Evolutionary conservation across 2,113 vertebrate species (phyloP), one percentile per base, ranked within the genome.

Genomic region (Typhlomys cinereus): DNA sequence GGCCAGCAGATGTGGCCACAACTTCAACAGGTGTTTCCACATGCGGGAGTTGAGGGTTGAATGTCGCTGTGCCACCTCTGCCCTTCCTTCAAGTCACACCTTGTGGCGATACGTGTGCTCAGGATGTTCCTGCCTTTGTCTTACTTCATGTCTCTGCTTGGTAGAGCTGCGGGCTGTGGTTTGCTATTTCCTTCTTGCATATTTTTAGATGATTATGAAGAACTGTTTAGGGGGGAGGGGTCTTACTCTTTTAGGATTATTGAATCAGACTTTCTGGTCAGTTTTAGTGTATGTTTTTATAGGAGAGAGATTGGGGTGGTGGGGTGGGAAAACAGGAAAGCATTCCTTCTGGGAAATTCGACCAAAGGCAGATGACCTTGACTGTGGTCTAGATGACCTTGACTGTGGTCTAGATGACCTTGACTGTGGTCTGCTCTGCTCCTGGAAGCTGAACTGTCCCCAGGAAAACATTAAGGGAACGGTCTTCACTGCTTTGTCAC

Each of bases 401-500:
- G n/a, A n/a, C n/a, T n/a, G n/a, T n/a, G n/a, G n/a, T n/a, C n/a
- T n/a, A 97, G 96, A 88, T 98, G 97, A 98, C 97, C 97, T 98
- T 98, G 97, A 93, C 96, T 97, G 97, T 97, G 92, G 96, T 98
- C 95, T 95, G 90, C 89, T 97, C 97, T 98, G 96, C 97, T 96
- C 96, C 73, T 67, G 95, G 96, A 96, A 97, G 95, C 97, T 97
- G 96, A 97, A 97, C 96, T 97, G 98, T 97, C 81, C 98, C 96
- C 96, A 0, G 97, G 98, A 98, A 97, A 97, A 97, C 96, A 98
- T 98, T 98, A 98, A 98, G 93, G 97, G 96, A 97, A 93, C 31
- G 97, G 97, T 95, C 95, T 96, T 97, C 96, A 97, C 97, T 97
- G 93, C 97, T 98, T 98, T 98, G 97, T 98, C 98, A 98, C 92